Percentiles rank a stretch among this genome's conserved stretches.
Evolutionary conservation across 2,888 invertebrate genomes (phyloP).

Genomic region (Apeira syringaria): DNA sequence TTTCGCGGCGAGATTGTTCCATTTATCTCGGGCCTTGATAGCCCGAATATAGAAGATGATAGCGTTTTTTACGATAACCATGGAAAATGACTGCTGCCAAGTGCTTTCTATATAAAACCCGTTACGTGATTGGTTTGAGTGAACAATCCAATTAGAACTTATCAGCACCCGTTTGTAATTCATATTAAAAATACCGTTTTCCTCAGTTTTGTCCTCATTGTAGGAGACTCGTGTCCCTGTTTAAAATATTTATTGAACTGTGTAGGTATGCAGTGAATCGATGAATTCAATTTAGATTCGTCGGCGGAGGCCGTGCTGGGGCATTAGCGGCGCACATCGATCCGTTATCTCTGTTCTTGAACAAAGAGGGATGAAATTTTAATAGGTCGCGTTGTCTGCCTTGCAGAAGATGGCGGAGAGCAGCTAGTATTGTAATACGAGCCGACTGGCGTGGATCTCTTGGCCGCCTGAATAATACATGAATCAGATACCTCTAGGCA

Average conservation of each 20-base stretch:
- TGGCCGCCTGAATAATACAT: slow-evolving; percentile 54
- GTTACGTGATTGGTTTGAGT: slow-evolving; percentile 12
- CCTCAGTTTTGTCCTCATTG: slow-evolving; percentile 28
- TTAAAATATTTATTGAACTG: slow-evolving; percentile 23
- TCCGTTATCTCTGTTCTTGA: slow-evolving; percentile 66
- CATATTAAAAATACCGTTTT: slow-evolving; percentile 21
- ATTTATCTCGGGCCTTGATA: slow-evolving; percentile 5
- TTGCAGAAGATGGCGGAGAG: slow-evolving; percentile 62
- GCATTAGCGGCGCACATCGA: slow-evolving; percentile 68
- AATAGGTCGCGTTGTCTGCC: slow-evolving; percentile 73
- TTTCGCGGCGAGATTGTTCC: slow-evolving; percentile 11
- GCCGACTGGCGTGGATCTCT: slow-evolving; percentile 39
- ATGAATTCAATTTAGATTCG: slow-evolving; percentile 64
- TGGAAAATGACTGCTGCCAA: not conserved
- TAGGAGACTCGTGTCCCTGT: slow-evolving; percentile 18
- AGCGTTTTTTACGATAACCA: too few relatives aligned
- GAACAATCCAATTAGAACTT: slow-evolving; percentile 13
- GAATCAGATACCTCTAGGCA: slow-evolving; percentile 21
- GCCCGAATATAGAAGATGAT: not conserved
- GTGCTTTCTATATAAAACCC: slow-evolving; percentile 4
- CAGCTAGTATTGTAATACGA: slow-evolving; percentile 66
- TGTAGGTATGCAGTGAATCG: slow-evolving; percentile 40
- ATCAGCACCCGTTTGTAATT: slow-evolving; percentile 7
- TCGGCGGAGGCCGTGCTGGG: slow-evolving; percentile 49
- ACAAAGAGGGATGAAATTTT: slow-evolving; percentile 81